These are phyloP conservation scores for Lucilia cuprina DNA, from an alignment of 1,140 invertebrate genomes.

Conservation along the genomic window DNA sequence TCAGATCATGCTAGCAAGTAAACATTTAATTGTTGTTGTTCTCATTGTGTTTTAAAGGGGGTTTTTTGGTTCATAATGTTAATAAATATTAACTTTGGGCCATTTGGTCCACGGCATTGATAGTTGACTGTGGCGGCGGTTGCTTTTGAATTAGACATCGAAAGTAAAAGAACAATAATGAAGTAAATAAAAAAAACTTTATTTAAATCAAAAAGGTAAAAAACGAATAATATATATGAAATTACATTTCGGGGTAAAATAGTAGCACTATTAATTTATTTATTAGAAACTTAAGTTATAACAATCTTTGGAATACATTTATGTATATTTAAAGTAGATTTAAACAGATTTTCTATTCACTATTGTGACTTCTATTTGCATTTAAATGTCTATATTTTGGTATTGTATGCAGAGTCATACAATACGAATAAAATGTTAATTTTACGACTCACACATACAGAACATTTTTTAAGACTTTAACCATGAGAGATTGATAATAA, in stretches of 20 bases:
- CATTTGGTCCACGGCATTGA: slow-evolving; percentile 4
- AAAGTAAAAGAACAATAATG: background rate
- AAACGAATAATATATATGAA: background rate
- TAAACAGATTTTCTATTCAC: background rate
- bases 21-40: background rate
- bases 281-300: no score
- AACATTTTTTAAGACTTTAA: background rate
- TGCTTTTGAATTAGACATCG: background rate
- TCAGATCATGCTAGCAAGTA: background rate
- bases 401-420: background rate
- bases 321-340: no score
- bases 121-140: background rate
- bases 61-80: background rate
- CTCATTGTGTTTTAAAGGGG: background rate
- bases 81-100: slow-evolving; percentile 4
- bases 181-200: background rate
- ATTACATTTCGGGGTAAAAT: background rate
- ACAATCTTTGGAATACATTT: no score
- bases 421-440: background rate
- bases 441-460: background rate
- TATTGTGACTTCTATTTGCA: background rate
- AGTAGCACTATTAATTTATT: background rate
- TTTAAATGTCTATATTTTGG: background rate
- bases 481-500: background rate
- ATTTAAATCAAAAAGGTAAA: background rate